phyloP scores from a whole-genome alignment of 1,140 invertebrate species.

The Drosophila sechellia region DNA sequence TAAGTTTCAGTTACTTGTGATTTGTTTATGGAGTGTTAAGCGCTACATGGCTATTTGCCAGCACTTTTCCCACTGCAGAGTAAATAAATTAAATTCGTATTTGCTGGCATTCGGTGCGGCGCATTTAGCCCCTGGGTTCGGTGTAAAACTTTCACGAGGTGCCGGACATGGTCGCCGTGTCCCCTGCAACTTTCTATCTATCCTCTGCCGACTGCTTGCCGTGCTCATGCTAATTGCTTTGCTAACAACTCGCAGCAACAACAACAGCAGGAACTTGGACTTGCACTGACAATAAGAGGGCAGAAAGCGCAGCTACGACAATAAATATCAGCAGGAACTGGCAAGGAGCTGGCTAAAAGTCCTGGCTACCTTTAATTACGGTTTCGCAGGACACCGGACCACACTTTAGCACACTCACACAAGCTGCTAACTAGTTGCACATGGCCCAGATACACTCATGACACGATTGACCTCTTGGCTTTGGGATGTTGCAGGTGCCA shows the following conservation, averaged over 20 bases:
- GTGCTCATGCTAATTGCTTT: constrained; percentile 80
- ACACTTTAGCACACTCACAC: constrained; percentile 35
- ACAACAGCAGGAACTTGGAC: constrained; percentile 37
- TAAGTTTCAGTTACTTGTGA: constrained; percentile 59
- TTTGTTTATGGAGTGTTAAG: constrained; percentile 65
- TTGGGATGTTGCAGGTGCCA: constrained; percentile 55
- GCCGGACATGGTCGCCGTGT: constrained; percentile 39
- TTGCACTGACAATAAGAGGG: constrained; percentile 54
- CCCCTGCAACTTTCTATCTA: constrained; percentile 25
- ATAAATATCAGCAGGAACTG: constrained; percentile 70
- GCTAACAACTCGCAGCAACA: constrained; percentile 75
- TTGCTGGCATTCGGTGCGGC: constrained; percentile 22
- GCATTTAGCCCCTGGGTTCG: not conserved
- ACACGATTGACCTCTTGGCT: constrained; percentile 71
- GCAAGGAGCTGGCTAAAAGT: constrained; percentile 47
- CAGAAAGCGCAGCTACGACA: constrained; percentile 57
- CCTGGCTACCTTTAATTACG: constrained; percentile 75
- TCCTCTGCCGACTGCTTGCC: constrained; percentile 18
- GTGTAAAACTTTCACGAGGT: constrained; percentile 60
- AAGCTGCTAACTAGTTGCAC: constrained; percentile 63
- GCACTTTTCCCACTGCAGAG: constrained; percentile 63
- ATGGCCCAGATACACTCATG: constrained; percentile 44
- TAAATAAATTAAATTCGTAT: constrained; percentile 81
- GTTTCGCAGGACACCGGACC: constrained; percentile 49
- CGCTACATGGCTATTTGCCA: constrained; percentile 68